Evolutionary conservation across 2,797 vertebrate species (phyloP).

Genomic region (Rachycentron canadum): DNA sequence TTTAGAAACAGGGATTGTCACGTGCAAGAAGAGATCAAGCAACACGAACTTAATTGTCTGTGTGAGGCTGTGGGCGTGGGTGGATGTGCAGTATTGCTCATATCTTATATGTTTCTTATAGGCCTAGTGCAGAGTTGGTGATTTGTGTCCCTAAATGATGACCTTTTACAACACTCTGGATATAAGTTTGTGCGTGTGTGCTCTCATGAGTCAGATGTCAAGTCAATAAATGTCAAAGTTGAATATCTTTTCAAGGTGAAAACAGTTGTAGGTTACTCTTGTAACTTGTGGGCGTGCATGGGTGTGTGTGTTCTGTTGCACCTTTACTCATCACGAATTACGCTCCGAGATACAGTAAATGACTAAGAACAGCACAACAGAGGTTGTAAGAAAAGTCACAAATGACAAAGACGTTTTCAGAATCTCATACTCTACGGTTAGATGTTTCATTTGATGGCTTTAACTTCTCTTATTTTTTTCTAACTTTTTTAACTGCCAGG

Average conservation of each 20-base stretch:
- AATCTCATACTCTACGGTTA: constrained; percentile 49
- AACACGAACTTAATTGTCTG: too few relatives aligned
- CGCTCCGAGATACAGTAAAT: constrained; percentile 65
- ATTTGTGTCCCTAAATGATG: constrained; percentile 28
- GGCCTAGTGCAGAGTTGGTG: background rate
- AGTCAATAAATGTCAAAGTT: constrained; percentile 73
- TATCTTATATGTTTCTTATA: background rate
- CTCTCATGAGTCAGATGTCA: constrained; percentile 56
- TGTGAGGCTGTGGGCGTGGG: background rate
- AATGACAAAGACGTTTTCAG: constrained; percentile 50
- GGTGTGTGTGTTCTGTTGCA: constrained; percentile 57
- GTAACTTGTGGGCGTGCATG: constrained; percentile 43
- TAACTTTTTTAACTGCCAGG: constrained; percentile 4
- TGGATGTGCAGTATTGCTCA: too few relatives aligned
- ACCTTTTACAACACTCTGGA: constrained; percentile 1
- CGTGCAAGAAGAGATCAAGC: background rate
- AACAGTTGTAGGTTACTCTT: constrained; percentile 71
- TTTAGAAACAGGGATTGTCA: background rate
- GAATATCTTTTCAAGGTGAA: constrained; percentile 70
- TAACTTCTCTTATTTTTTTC: constrained; percentile 1
- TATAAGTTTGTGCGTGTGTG: background rate
- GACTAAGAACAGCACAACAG: constrained; percentile 58
- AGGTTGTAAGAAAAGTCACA: constrained; percentile 42
- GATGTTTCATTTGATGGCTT: background rate
- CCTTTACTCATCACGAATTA: constrained; percentile 68